phyloP scores from a whole-genome alignment of 2,797 vertebrate species.

The Lutjanus argentimaculatus region DNA sequence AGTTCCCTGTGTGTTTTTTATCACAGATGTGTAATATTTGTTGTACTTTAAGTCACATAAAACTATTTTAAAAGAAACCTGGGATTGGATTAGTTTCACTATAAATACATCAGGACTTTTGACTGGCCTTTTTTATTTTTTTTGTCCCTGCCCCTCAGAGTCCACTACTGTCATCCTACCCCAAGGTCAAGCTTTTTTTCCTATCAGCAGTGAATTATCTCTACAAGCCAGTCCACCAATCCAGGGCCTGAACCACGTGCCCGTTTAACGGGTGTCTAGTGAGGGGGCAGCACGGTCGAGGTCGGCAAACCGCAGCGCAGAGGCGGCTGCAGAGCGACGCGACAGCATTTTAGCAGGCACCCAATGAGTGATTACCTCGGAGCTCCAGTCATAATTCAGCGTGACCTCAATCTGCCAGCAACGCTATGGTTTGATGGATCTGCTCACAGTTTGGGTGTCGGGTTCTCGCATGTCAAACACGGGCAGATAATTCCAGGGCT shows the following conservation, averaged over 20 bases:
- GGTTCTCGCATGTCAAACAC: slow-evolving; percentile 82
- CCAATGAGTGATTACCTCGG: slow-evolving; percentile 88
- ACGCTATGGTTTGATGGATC: slow-evolving; percentile 84
- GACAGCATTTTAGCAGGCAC: slow-evolving; percentile 77
- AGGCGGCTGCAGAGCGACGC: slow-evolving; percentile 62
- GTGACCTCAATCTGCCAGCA: slow-evolving; percentile 90
- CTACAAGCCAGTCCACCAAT: slow-evolving; percentile 61
- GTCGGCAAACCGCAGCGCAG: slow-evolving; percentile 73
- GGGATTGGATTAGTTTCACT: no score
- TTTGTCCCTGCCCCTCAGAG: no score
- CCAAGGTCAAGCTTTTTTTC: slow-evolving; percentile 75
- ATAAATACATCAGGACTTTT: no score
- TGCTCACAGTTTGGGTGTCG: slow-evolving; percentile 81
- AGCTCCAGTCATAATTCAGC: slow-evolving; percentile 88
- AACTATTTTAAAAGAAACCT: no score
- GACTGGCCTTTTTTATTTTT: no score
- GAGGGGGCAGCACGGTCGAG: slow-evolving; percentile 77
- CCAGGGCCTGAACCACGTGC: slow-evolving; percentile 56
- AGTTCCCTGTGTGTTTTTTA: no score
- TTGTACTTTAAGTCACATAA: no score
- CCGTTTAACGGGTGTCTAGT: slow-evolving; percentile 77
- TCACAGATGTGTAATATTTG: no score
- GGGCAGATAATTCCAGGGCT: slow-evolving; percentile 77
- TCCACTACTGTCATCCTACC: slow-evolving; percentile 26
- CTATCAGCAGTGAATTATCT: slow-evolving; percentile 80